Percentiles rank a stretch among this genome's conserved stretches.
Evolutionary conservation across 1,140 invertebrate species (phyloP).

Genomic region (Drosophila baimaii): DNA sequence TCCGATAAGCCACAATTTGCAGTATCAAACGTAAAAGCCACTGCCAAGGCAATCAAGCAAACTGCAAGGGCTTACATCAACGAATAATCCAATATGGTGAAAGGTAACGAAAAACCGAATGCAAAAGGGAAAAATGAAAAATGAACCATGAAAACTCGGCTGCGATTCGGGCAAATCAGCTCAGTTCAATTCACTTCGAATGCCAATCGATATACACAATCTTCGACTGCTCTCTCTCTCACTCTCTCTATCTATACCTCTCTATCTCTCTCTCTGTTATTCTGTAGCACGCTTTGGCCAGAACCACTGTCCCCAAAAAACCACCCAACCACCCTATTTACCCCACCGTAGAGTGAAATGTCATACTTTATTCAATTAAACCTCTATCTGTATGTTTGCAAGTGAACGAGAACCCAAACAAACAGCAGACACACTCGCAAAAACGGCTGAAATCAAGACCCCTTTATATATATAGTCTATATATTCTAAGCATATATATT

Average conservation of each 20-base stretch:
- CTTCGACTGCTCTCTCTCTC: conserved; percentile 29
- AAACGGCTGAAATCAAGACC: conserved; percentile 22
- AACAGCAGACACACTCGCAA: conserved; percentile 40
- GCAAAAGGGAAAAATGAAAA: conserved; percentile 17
- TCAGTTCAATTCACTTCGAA: conserved; percentile 44
- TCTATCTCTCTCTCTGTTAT: conserved; percentile 22
- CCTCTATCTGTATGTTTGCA: conserved; percentile 69
- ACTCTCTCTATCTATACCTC: conserved; percentile 32
- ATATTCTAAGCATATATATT: conserved; percentile 23
- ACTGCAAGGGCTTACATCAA: conserved; percentile 22
- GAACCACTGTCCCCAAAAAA: conserved; percentile 24
- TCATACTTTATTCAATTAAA: conserved; percentile 66
- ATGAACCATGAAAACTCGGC: conserved; percentile 17
- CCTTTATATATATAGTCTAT: conserved; percentile 25
- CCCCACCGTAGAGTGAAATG: conserved; percentile 40
- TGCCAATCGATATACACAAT: conserved; percentile 51
- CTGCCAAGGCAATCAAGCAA: too few relatives aligned
- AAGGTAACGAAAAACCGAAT: conserved; percentile 27
- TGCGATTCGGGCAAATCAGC: conserved; percentile 23
- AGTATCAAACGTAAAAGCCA: too few relatives aligned
- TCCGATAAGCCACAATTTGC: too few relatives aligned
- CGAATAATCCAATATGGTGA: conserved; percentile 20
- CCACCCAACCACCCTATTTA: conserved; percentile 34
- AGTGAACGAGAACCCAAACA: conserved; percentile 49
- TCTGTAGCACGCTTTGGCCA: conserved; percentile 59